Base-by-base conservation (phyloP, 2,797 vertebrate genomes). In the Rhyacichthys aspro region DNA sequence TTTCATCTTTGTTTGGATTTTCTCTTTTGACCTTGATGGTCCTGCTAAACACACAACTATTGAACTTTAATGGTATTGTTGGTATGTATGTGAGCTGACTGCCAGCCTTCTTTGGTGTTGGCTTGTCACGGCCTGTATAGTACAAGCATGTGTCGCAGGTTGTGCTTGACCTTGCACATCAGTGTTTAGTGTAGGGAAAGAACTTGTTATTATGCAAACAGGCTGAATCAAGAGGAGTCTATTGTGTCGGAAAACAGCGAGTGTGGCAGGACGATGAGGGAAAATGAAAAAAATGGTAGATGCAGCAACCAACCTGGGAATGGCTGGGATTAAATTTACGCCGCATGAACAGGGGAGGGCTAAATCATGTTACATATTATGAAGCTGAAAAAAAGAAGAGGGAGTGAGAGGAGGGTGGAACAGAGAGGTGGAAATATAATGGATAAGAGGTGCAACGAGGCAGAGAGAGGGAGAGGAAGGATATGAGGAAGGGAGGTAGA, bases 301-400 rank as follows among this genome's bases (percentile, higher is more conserved):
- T n/a, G 63, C 82, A 68, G 86, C 82, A 81, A 74, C 79, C 79
- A 84, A 87, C 76, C 74, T 73, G 78, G 37, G 77, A 87, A 86
- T 71, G 81, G 70, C 65, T 80, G 62, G 81, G 85, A 89, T 90
- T 86, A 85, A 85, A 89, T 88, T 85, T 81, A 90, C 85, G 80
- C 85, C 34, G 87, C 87, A 86, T 90, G 90, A 90, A 87, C 86
- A 87, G 82, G 76, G 80, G 78, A 76, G 75, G 83, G 81, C 77
- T 77, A 88, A 90, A 90, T 90, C 86, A 88, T 83, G 85, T 86
- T 87, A 87, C 85, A 84, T 87, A 89, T 86, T 88, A 87, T 88
- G 76, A 88, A 87, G 70, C 77, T 71, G 81, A 59, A 67, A 72
- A 63, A 68, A 68, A 46, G 19, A 57, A 70, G 53, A 37, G 68